Percentiles rank a stretch among this genome's conserved stretches.
These are phyloP conservation scores for Diceros bicornis DNA, from an alignment of 2,797 vertebrate species.

Conservation along the genomic window DNA sequence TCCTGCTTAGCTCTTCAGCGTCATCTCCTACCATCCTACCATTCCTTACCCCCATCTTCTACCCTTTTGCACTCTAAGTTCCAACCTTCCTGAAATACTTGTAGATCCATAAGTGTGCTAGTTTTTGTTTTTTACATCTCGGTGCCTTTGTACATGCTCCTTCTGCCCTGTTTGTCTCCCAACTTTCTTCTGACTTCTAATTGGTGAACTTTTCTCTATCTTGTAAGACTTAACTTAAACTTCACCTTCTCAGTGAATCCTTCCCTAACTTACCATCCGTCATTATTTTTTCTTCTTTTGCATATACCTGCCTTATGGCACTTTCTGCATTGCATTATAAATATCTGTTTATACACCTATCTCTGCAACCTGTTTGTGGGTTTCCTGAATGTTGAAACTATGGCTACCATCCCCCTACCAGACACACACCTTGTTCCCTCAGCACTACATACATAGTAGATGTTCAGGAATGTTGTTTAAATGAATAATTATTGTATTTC, in stretches of 20 bases:
- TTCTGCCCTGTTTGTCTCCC: conserved; percentile 1
- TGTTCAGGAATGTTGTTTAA: conserved; percentile 56
- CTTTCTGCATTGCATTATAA: not conserved
- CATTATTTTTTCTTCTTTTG: not conserved
- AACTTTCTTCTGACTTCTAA: not conserved
- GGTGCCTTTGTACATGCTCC: not conserved
- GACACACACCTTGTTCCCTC: not conserved
- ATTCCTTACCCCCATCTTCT: not conserved
- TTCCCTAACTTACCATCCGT: not conserved
- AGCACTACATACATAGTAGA: conserved; percentile 28
- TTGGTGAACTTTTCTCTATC: conserved; percentile 12
- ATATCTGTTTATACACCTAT: not conserved
- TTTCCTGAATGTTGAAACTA: conserved; percentile 37
- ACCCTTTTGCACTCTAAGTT: not conserved
- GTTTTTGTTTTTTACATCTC: not conserved
- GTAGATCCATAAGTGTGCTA: not conserved
- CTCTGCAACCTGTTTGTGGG: not conserved
- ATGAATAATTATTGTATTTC: conserved; percentile 55
- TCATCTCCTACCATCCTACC: not conserved
- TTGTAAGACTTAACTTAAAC: not conserved
- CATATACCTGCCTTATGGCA: not conserved
- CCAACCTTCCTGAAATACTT: conserved; percentile 14
- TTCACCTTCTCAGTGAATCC: not conserved
- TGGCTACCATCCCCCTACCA: not conserved
- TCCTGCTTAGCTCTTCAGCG: not conserved